Percentiles rank a stretch among this genome's conserved stretches.
Conservation (phyloP, 2,113 vertebrate genomes). For the Oncorhynchus clarkii region DNA sequence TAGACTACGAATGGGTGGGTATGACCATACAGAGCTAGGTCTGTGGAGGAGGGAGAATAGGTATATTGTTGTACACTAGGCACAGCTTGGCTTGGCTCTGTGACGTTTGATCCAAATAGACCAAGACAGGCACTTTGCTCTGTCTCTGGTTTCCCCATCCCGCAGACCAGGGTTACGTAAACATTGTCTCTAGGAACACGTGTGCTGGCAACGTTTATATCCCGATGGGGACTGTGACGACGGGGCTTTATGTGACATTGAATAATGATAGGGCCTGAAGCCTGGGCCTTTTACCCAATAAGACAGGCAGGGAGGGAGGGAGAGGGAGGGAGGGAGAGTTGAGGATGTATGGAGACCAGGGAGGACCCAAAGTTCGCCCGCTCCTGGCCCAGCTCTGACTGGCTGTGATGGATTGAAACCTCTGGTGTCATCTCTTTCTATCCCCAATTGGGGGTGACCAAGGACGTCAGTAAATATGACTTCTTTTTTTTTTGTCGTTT, state of each 20-base stretch:
- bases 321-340: too few relatives aligned
- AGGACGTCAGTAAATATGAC: conserved; percentile 30
- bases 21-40: conserved; percentile 1
- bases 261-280: conserved; percentile 51
- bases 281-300: conserved; percentile 29
- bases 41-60: conserved; percentile 6
- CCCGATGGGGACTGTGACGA: not conserved
- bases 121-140: too few relatives aligned
- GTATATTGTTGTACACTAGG: not conserved
- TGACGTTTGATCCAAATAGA: too few relatives aligned
- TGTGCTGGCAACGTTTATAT: conserved; percentile 5
- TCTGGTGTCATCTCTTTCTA: conserved; percentile 55
- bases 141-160: not conserved
- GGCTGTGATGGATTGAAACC: conserved; percentile 59
- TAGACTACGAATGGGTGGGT: conserved; percentile 7
- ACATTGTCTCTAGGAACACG: conserved; percentile 25
- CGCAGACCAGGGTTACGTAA: not conserved
- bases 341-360: too few relatives aligned
- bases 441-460: conserved; percentile 19
- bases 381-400: conserved; percentile 9
- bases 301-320: too few relatives aligned
- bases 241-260: conserved; percentile 51
- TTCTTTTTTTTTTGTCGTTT: conserved; percentile 15
- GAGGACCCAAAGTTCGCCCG: conserved; percentile 41
- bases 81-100: not conserved